Conservation (phyloP, 2,797 vertebrate genomes). For the Vultur gryphus region DNA sequence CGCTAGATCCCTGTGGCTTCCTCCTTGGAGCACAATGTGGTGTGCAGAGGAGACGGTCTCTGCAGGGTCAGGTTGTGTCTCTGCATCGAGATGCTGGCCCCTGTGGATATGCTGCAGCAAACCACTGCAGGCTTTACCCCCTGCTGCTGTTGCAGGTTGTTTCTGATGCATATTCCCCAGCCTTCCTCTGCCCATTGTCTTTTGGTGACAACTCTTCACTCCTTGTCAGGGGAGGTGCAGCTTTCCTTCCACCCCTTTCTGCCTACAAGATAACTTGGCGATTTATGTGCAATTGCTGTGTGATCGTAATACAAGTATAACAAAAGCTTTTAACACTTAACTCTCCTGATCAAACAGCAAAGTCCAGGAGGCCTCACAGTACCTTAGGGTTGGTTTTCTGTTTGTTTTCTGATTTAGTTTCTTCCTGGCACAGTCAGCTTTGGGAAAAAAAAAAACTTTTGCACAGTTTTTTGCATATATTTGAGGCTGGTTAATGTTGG, state of each 20-base stretch:
- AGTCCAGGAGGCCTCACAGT: neutral
- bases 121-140: neutral
- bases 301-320: neutral
- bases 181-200: constrained; percentile 27
- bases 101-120: neutral
- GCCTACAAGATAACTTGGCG: neutral
- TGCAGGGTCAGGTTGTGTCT: neutral
- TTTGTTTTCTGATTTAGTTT: constrained; percentile 52
- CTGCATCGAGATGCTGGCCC: neutral
- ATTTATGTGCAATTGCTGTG: neutral
- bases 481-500: constrained; percentile 38
- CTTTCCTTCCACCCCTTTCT: constrained; percentile 15
- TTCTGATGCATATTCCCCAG: neutral
- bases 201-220: constrained; percentile 36
- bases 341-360: constrained; percentile 36
- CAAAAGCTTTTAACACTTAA: constrained; percentile 58
- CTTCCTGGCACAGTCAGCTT: constrained; percentile 30
- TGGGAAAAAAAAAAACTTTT: too few species aligned
- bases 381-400: neutral
- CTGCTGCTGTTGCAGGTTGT: constrained; percentile 38
- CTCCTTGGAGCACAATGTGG: neutral
- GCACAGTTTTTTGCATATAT: constrained; percentile 38
- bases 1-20: neutral
- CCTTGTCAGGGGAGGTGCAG: neutral
- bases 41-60: neutral